Evolutionary conservation across 2,797 vertebrate species (phyloP).

Genomic region (Phataginus tetradactyla): DNA sequence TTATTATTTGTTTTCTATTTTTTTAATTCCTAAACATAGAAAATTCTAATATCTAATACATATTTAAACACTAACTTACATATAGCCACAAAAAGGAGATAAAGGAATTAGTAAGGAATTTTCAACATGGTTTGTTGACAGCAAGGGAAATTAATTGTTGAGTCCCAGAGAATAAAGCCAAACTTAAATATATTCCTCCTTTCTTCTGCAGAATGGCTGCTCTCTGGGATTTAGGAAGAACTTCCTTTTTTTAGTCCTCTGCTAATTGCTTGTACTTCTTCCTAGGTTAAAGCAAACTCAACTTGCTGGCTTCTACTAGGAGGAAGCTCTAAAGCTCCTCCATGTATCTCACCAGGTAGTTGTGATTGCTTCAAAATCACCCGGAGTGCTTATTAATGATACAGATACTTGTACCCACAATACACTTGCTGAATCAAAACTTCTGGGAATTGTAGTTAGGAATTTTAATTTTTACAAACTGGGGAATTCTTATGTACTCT

Average conservation of each 20-base stretch:
- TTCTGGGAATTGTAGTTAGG: not conserved
- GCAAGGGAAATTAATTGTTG: not conserved
- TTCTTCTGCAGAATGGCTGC: not conserved
- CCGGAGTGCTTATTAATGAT: not conserved
- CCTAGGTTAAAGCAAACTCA: not conserved
- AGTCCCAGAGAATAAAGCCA: not conserved
- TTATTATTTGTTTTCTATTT: not conserved
- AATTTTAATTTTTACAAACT: not conserved
- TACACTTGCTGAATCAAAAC: not conserved
- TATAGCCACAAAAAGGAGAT: not conserved
- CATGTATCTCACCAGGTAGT: not conserved
- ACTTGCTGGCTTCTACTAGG: not conserved
- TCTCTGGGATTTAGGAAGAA: not conserved
- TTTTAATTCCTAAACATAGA: not conserved
- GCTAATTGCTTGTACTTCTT: not conserved
- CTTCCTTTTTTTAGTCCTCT: not conserved
- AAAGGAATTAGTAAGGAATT: not conserved
- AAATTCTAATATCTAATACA: not conserved
- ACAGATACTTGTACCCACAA: not conserved
- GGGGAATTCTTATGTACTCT: not conserved
- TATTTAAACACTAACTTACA: slow-evolving; percentile 13
- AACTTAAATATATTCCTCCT: not conserved
- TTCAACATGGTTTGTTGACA: not conserved
- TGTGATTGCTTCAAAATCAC: not conserved
- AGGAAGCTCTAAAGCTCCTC: not conserved